phyloP scores from a whole-genome alignment of 2,797 vertebrate species.

The Tenualosa thibaudeaui region DNA sequence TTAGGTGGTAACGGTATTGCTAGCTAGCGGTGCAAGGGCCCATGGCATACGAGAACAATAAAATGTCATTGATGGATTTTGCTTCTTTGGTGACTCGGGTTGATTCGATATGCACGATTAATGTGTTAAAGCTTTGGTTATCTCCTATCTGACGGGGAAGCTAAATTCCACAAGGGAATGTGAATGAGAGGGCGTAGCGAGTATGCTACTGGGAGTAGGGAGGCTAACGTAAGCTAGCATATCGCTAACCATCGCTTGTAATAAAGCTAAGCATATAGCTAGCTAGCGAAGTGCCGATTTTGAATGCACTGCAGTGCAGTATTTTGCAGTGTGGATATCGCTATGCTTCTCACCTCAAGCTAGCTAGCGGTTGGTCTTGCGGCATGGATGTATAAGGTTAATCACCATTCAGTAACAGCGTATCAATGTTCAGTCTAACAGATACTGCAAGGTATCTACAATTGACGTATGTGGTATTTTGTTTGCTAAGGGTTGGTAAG shows the following conservation, averaged over 20 bases:
- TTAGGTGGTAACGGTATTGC: conserved; percentile 48
- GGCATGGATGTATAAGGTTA: conserved; percentile 9
- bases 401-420: neutral
- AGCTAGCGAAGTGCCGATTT: conserved; percentile 34
- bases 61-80: conserved; percentile 1
- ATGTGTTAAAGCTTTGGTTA: neutral
- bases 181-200: conserved; percentile 70
- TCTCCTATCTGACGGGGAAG: neutral
- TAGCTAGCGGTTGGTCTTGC: conserved; percentile 16
- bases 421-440: neutral
- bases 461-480: neutral
- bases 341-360: conserved; percentile 4
- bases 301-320: conserved; percentile 48
- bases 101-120: neutral
- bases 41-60: conserved; percentile 29
- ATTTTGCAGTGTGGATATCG: conserved; percentile 21
- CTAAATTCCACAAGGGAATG: conserved; percentile 70
- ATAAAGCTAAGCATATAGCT: conserved; percentile 27
- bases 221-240: conserved; percentile 21
- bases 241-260: conserved; percentile 6
- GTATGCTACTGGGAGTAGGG: conserved; percentile 25
- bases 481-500: conserved; percentile 22
- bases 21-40: conserved; percentile 29
- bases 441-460: neutral
- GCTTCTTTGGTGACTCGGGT: neutral